These are phyloP conservation scores for Cyanoderma ruficeps DNA, from an alignment of 2,113 vertebrate species.

Conservation along the genomic window DNA sequence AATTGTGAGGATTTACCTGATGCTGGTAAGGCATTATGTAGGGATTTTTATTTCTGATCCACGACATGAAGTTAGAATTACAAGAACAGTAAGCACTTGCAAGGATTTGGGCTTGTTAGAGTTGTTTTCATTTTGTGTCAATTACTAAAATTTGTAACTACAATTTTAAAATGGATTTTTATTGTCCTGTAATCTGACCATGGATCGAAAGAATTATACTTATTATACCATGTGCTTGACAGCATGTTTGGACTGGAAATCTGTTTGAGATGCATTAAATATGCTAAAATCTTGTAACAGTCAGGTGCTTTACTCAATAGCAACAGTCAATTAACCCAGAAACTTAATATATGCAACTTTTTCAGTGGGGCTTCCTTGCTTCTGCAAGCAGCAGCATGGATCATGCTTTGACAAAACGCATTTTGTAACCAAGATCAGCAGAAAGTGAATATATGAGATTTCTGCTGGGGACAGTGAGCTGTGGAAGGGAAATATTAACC, in stretches of 20 bases:
- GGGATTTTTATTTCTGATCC: neutral
- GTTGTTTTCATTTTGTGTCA: neutral
- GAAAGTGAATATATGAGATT: neutral
- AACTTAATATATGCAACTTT: neutral
- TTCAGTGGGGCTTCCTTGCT: neutral
- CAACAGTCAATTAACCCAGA: neutral
- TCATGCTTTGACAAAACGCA: neutral
- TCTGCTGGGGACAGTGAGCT: neutral
- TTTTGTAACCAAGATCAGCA: neutral
- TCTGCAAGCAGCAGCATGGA: neutral
- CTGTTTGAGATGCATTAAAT: neutral
- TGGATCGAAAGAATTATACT: neutral
- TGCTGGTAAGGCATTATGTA: neutral
- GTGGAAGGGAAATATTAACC: neutral
- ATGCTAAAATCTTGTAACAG: neutral
- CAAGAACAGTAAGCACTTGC: neutral
- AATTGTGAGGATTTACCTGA: neutral
- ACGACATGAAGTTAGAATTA: neutral
- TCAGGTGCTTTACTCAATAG: neutral
- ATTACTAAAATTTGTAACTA: neutral
- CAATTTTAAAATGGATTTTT: neutral
- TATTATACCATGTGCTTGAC: neutral
- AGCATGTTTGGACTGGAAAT: neutral
- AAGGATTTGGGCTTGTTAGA: neutral
- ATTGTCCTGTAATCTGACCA: neutral